A percentile compares a stretch with the other conserved stretches of the same genome.
These are phyloP conservation scores for Dione juno DNA, from an alignment of 2,888 invertebrate species.

Conservation along the genomic window DNA sequence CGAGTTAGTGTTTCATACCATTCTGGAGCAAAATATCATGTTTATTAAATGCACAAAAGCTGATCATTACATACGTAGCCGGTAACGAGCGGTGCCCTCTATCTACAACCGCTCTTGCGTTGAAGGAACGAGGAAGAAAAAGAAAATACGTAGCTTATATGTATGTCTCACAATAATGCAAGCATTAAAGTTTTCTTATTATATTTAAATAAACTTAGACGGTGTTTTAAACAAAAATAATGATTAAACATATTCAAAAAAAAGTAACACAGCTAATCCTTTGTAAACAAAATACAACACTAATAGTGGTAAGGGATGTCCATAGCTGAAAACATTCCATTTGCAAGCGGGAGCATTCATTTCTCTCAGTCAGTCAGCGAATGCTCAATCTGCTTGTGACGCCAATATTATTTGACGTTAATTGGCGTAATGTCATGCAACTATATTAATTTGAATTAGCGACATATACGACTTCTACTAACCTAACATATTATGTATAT, in stretches of 20 bases:
- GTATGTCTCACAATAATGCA: too few relatives aligned
- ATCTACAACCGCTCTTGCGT: too few relatives aligned
- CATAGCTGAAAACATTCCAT: constrained; percentile 40
- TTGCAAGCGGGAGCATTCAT: constrained; percentile 35
- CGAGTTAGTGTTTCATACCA: too few relatives aligned
- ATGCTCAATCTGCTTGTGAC: constrained; percentile 14
- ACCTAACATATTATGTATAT: too few relatives aligned
- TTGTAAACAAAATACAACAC: constrained; percentile 33
- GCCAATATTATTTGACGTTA: not conserved
- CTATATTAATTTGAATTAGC: not conserved
- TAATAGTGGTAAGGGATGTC: constrained; percentile 38
- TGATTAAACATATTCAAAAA: not conserved
- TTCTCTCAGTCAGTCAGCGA: constrained; percentile 24
- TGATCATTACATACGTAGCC: too few relatives aligned
- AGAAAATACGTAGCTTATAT: too few relatives aligned
- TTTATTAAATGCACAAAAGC: too few relatives aligned
- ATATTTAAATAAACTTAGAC: not conserved
- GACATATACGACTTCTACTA: too few relatives aligned
- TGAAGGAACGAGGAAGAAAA: too few relatives aligned
- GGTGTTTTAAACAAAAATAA: not conserved
- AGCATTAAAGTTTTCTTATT: too few relatives aligned
- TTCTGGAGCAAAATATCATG: too few relatives aligned
- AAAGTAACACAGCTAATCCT: constrained; percentile 5
- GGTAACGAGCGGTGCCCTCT: too few relatives aligned
- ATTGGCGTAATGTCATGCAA: not conserved